These are phyloP conservation scores for Fopius arisanus DNA, from an alignment of 1,140 invertebrate species.

Conservation along the genomic window DNA sequence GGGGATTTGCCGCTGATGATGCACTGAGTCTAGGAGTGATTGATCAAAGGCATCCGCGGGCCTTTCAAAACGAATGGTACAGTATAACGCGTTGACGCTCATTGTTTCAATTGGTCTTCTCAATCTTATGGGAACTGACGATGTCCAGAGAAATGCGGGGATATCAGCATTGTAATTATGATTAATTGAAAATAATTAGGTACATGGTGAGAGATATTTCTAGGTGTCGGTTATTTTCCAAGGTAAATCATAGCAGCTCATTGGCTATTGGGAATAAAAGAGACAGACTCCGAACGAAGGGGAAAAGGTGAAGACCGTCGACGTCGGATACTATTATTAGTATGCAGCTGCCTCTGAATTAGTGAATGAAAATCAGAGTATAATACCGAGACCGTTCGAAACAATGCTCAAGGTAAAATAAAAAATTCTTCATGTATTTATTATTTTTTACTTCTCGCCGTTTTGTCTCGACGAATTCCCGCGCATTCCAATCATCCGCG, in stretches of 20 bases:
- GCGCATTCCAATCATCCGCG: conserved; percentile 22
- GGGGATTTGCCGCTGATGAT: conserved; percentile 9
- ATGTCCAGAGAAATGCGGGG: neutral
- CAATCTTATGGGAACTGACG: conserved; percentile 20
- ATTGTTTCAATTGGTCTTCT: conserved; percentile 31
- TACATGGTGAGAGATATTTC: no score
- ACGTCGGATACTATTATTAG: conserved; percentile 62
- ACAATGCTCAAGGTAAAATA: conserved; percentile 47
- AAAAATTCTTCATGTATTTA: neutral
- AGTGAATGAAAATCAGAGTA: conserved; percentile 54
- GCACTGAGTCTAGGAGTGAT: conserved; percentile 22
- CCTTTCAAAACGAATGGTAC: conserved; percentile 1
- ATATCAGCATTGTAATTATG: no score
- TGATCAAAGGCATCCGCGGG: conserved; percentile 24
- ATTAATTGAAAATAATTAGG: no score
- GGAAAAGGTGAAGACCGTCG: conserved; percentile 11
- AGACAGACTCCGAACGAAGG: neutral
- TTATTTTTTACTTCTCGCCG: neutral
- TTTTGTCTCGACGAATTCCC: neutral
- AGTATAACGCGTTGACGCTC: conserved; percentile 12
- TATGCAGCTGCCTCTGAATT: conserved; percentile 62
- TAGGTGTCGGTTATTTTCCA: neutral
- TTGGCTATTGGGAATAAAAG: neutral
- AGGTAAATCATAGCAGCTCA: neutral
- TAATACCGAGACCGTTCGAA: conserved; percentile 43